Base-by-base conservation (phyloP, 2,888 invertebrate species). In the Poecilobothrus nobilitatus region DNA sequence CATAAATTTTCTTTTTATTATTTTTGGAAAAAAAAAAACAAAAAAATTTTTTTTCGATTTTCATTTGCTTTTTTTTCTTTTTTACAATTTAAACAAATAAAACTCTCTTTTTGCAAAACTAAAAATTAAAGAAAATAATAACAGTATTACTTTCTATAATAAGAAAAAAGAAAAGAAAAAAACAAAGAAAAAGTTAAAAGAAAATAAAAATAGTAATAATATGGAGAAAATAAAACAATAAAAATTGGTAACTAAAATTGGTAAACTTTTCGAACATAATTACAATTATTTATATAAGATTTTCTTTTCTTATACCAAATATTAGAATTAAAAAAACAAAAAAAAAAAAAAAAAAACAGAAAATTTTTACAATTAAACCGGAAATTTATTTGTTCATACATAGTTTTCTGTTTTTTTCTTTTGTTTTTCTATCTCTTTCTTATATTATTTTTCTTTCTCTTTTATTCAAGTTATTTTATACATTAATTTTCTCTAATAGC, bases 241-340 rank as follows among this genome's bases (percentile, higher is more conserved):
- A 53, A 53, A 53, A 53, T 12, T 6, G 15, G 15, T 18, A 18
- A 18, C 15, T 12, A 53, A 53, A 53, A 53, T 53, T 12, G 53
- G 53, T 53, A 53, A 53, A 53, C 18, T 53, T 53, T 53, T 53
- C 53, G 18, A 53, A 53, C 53, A 53, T 53, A 53, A 53, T 53
- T 53, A 53, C 18, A 18, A n/a, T n/a, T n/a, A n/a, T 53, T 18
- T 5, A 15, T 18, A 53, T 53, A 12, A 53, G 53, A 53, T 53
- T 53, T 53, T n/a, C 53, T 10, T 44, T 10, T 44, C 34, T 8
- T 34, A 34, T 10, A 15, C 44, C 6, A 44, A 44, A 53, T 15
- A 53, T 12, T 12, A 53, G 18, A 53, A 44, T 44, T 12, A 44
- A 44, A 44, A 44, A 15, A 44, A 53, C n/a, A 53, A 53, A 53